A percentile compares a stretch with the other conserved stretches of the same genome.
Conservation (phyloP, 2,888 invertebrate genomes). For the Homarus gammarus region DNA sequence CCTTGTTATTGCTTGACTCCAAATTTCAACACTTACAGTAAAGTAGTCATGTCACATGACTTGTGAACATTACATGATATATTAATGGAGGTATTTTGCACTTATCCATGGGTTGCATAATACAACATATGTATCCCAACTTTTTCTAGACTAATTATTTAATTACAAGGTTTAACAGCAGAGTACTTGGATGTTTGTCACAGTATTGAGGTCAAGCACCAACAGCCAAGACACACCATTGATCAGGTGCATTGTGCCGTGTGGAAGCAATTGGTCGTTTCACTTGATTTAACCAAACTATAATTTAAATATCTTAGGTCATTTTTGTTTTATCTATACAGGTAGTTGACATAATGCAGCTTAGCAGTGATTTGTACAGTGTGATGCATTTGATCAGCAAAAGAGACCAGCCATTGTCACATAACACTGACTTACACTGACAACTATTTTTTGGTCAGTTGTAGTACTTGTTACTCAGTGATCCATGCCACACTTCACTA, state of each 20-base stretch:
- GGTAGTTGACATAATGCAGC: too few relatives aligned
- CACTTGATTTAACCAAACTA: background rate
- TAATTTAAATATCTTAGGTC: too few relatives aligned
- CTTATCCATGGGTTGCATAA: background rate
- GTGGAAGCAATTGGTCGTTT: background rate
- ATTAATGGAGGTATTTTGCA: too few relatives aligned
- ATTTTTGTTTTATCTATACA: too few relatives aligned
- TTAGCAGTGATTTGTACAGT: background rate
- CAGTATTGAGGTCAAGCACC: background rate
- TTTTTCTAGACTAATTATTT: background rate
- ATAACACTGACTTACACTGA: background rate
- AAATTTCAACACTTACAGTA: too few relatives aligned
- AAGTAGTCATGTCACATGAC: too few relatives aligned
- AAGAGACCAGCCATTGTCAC: background rate
- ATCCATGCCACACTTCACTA: too few relatives aligned
- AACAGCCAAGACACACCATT: background rate
- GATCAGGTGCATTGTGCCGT: background rate
- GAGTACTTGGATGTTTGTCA: slow-evolving; percentile 15
- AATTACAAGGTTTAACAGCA: background rate
- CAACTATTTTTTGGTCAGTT: background rate
- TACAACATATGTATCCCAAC: background rate
- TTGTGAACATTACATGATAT: too few relatives aligned
- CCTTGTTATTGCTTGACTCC: too few relatives aligned
- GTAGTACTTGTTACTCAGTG: background rate
- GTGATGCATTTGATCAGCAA: background rate